Evolutionary conservation across 30 jellyfish, hydroid and myxozoan genomes (phyloP), one percentile per base, ranked within the genome.

Genomic region (Rhopilema esculentum): DNA sequence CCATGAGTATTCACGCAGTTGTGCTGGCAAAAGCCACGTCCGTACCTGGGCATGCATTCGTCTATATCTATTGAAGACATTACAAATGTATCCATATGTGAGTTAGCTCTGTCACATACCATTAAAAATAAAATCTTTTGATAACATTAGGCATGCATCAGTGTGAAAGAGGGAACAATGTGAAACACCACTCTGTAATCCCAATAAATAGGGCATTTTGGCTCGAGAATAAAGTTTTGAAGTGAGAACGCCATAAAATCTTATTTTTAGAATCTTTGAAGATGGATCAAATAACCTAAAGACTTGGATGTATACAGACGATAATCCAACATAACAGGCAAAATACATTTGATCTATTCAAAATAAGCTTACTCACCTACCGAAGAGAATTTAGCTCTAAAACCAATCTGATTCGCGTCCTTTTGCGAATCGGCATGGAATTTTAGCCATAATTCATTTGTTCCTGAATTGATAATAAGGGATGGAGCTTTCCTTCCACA

Each of bases 401-500:
- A 92, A 51, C 98, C 98, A 4, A 82, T 75, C 61, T 92, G 96
- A 32, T 82, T 83, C 25, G 67, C 67, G 26, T 75, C 91, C 69
- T 66, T 92, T 22, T 40, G 17, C 20, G 66, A 68, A 64, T 92
- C 96, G 23, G 98, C 96, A 27, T 68, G 70, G 69, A 92, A 92
- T 31, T 93, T 78, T 20, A 92, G 31, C 98, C 98, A 92, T n/a
- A 92, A 70, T 18, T 82, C 83, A 68, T 85, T 92, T 4, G 72
- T 86, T 32, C 87, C 94, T 0, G 96, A 83, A 1, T 83, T 49
- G 27, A 92, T 92, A 49, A 52, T 71, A 1, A 90, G 85, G 12
- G 28, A 27, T 15, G 94, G 96, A 32, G 89, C 91, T 18, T 87
- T 79, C 67, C 27, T 82, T n/a, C 96, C 98, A 66, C 98, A 92